These are phyloP conservation scores for Hofmannophila pseudospretella DNA, from an alignment of 2,888 invertebrate genomes.

Conservation along the genomic window DNA sequence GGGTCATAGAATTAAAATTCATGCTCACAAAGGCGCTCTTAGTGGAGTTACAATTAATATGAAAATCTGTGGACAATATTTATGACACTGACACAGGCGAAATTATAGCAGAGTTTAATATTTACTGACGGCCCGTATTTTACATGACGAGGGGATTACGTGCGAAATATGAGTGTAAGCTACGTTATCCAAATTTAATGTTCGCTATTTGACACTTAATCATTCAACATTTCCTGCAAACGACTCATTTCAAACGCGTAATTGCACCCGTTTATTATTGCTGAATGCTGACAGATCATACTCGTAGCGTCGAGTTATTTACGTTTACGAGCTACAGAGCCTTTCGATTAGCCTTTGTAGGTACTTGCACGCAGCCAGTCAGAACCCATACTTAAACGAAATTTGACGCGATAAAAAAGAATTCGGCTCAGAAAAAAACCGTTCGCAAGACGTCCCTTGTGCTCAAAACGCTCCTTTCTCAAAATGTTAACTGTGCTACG, in stretches of 20 bases:
- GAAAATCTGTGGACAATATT: conserved; percentile 63
- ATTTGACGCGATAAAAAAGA: too few species aligned
- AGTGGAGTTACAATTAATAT: conserved; percentile 60
- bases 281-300: conserved; percentile 31
- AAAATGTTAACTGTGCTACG: too few species aligned
- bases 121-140: conserved; percentile 68
- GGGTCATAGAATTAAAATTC: conserved; percentile 51
- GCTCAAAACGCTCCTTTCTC: too few species aligned
- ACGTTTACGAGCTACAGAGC: conserved; percentile 24
- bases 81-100: conserved; percentile 56
- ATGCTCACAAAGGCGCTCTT: conserved; percentile 45
- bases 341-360: conserved; percentile 14
- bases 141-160: conserved; percentile 61
- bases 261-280: conserved; percentile 43
- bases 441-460: too few species aligned
- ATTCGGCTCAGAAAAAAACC: too few species aligned
- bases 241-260: conserved; percentile 38
- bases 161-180: conserved; percentile 56
- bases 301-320: conserved; percentile 30
- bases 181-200: conserved; percentile 59
- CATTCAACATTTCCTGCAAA: conserved; percentile 42
- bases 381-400: too few species aligned
- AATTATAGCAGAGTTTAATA: conserved; percentile 65
- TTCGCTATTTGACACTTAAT: conserved; percentile 56
- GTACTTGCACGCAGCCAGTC: too few species aligned